phyloP scores from a whole-genome alignment of 2,888 invertebrate species.

The Catocala fraxini region DNA sequence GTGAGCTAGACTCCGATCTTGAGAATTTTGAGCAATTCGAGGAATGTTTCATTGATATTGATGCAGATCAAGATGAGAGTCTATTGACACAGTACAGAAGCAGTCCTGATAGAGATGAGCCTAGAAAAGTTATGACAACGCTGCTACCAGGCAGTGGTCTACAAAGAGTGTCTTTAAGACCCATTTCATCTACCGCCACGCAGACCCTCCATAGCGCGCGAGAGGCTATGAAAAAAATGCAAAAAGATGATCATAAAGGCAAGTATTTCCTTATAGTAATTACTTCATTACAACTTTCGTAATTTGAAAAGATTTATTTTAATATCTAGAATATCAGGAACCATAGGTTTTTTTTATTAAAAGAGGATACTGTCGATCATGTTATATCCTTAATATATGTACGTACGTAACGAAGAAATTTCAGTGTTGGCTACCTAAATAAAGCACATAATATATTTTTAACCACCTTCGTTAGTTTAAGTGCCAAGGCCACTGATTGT shows the following conservation, averaged over 20 bases:
- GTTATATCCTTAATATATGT: neutral
- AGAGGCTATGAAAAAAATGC: conserved; percentile 67
- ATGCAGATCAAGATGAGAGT: conserved; percentile 74
- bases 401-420: neutral
- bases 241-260: conserved; percentile 70
- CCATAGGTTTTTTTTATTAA: too few relatives aligned
- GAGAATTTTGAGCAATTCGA: conserved; percentile 81
- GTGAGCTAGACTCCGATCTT: conserved; percentile 78
- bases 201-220: conserved; percentile 66
- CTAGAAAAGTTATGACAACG: conserved; percentile 74
- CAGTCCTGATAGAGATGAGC: conserved; percentile 73
- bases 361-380: too few relatives aligned
- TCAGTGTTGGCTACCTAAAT: neutral
- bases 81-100: conserved; percentile 64
- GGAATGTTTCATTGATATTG: conserved; percentile 80
- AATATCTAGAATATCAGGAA: too few relatives aligned
- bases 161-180: conserved; percentile 75
- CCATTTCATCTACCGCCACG: conserved; percentile 64
- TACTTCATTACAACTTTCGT: too few relatives aligned
- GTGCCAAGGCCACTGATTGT: conserved; percentile 52
- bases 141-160: conserved; percentile 81
- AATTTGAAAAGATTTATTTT: too few relatives aligned
- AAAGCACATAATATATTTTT: conserved; percentile 4
- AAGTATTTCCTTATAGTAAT: conserved; percentile 24
- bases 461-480: conserved; percentile 24